Percentiles rank a stretch among this genome's conserved stretches.
phyloP scores from a whole-genome alignment of 1,140 invertebrate species.

The Megalopta genalis region DNA sequence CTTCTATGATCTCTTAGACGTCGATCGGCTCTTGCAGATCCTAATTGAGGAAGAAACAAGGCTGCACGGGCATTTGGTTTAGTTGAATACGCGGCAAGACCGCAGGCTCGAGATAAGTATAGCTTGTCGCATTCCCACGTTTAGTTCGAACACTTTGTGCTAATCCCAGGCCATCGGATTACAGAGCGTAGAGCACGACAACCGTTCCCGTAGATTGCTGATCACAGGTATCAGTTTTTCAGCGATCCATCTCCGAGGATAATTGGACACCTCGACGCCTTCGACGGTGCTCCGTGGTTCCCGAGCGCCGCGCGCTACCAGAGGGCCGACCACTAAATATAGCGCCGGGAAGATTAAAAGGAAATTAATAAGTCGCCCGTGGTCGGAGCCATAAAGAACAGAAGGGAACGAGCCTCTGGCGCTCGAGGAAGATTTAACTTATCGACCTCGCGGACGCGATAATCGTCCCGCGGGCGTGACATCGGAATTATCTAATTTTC shows the following conservation, averaged over 20 bases:
- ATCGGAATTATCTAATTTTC: conserved; percentile 46
- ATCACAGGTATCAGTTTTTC: background rate
- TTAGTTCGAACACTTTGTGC: too few species aligned
- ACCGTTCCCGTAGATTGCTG: too few species aligned
- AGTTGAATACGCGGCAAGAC: too few species aligned
- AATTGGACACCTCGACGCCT: background rate
- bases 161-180: too few species aligned
- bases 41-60: too few species aligned
- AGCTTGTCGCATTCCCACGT: too few species aligned
- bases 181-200: too few species aligned
- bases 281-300: background rate
- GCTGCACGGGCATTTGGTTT: too few species aligned
- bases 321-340: background rate
- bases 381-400: background rate
- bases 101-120: too few species aligned
- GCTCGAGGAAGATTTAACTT: background rate
- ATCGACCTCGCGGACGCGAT: conserved; percentile 23
- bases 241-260: background rate
- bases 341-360: background rate
- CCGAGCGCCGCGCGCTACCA: background rate
- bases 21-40: too few species aligned
- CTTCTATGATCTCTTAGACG: too few species aligned
- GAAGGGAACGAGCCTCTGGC: background rate
- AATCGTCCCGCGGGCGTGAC: conserved; percentile 35
- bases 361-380: conserved; percentile 2